Conservation (phyloP, 2,797 vertebrate genomes). For the Taenioides sp. region DNA sequence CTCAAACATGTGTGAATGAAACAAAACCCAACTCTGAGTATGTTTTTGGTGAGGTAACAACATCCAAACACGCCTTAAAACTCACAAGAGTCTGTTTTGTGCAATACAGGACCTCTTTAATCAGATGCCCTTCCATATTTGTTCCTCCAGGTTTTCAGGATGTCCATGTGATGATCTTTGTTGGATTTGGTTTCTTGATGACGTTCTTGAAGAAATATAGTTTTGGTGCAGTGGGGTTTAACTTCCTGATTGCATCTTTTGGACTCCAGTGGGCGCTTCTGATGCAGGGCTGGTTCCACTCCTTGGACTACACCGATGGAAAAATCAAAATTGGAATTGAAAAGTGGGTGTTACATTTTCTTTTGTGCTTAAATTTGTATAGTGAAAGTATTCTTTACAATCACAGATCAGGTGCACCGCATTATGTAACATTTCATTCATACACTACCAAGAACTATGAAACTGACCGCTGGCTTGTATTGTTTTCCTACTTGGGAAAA, state of each 20-base stretch:
- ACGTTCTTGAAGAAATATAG: conserved; percentile 94
- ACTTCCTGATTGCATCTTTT: conserved; percentile 93
- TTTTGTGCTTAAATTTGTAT: neutral
- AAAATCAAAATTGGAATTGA: conserved; percentile 86
- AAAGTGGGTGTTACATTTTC: conserved; percentile 72
- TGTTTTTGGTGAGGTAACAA: no score
- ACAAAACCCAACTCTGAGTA: no score
- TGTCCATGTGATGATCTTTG: conserved; percentile 97
- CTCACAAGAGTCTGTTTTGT: no score
- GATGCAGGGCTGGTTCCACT: conserved; percentile 96
- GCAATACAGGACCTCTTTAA: neutral
- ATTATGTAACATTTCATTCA: neutral
- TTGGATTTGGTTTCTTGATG: conserved; percentile 98
- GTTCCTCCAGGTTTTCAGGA: conserved; percentile 89
- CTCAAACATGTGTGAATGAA: no score
- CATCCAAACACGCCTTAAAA: no score
- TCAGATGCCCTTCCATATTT: neutral
- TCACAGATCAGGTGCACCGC: neutral
- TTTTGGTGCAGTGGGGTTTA: conserved; percentile 90
- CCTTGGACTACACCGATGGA: conserved; percentile 65
- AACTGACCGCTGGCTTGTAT: neutral
- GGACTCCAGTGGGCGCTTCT: conserved; percentile 97
- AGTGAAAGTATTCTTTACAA: neutral
- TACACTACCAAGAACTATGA: neutral
- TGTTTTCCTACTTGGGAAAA: neutral